Conservation (phyloP, 2,113 vertebrate species). For the Ageneiosus marmoratus region DNA sequence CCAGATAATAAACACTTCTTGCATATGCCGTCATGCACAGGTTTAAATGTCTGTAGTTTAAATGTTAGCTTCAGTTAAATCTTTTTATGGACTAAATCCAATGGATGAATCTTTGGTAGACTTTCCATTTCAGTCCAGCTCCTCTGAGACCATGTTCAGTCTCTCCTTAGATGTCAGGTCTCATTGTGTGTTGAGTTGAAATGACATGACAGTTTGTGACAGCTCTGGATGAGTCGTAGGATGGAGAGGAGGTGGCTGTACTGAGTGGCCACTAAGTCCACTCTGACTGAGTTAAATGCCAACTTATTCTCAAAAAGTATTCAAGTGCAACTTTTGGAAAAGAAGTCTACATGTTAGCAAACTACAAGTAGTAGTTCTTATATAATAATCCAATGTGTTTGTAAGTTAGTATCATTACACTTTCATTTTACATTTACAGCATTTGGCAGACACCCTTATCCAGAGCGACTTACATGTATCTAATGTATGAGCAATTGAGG, state of each 20-base stretch:
- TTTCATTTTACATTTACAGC: no score
- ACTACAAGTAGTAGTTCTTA: background rate
- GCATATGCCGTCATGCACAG: background rate
- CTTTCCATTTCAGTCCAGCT: slow-evolving; percentile 29
- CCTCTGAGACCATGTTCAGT: slow-evolving; percentile 27
- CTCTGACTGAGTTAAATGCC: slow-evolving; percentile 39
- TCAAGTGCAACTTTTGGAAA: background rate
- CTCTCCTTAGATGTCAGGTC: slow-evolving; percentile 49
- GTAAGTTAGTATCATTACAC: background rate
- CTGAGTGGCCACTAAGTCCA: slow-evolving; percentile 51
- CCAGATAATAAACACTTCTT: background rate
- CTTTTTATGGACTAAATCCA: slow-evolving; percentile 19
- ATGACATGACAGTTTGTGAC: slow-evolving; percentile 66
- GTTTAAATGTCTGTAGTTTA: background rate
- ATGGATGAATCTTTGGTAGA: slow-evolving; percentile 47
- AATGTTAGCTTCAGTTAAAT: background rate
- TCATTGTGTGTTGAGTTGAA: slow-evolving; percentile 31
- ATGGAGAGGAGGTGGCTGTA: slow-evolving; percentile 59
- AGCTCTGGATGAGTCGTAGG: slow-evolving; percentile 57
- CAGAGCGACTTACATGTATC: no score
- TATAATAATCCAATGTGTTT: background rate
- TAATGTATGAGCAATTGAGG: no score
- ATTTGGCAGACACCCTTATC: no score
- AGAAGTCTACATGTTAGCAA: background rate
- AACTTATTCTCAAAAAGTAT: slow-evolving; percentile 19